Evolutionary conservation across 2,113 vertebrate species (phyloP), one percentile per base, ranked within the genome.

Genomic region (Hemibagrus wyckioides): DNA sequence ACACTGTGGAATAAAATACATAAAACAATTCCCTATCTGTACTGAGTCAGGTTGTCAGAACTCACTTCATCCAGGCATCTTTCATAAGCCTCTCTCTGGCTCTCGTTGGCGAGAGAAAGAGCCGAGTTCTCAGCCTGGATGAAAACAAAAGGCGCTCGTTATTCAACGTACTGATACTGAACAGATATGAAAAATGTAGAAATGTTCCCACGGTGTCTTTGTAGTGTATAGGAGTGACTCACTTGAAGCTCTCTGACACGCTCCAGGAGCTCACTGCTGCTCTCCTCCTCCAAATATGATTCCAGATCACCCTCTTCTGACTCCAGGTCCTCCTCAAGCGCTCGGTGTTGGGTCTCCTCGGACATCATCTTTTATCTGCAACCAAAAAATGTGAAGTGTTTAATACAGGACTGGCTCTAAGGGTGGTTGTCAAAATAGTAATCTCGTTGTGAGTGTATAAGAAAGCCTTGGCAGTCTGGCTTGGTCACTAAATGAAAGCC

Each of bases 61-160:
- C 95, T 94, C 88, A 97, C 98, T 96, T 99, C 98, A 0, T 99
- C 98, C 93, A 99, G 93, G 82, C 98, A 99, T 90, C 97, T 95
- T 85, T 99, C 98, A 0, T 99, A 98, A 0, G 97, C 97, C 80
- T 99, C 97, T 84, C 97, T 91, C 93, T 99, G 98, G 93, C 95
- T 99, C 94, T 99, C 98, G 0, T 98, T 99, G 75, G 97, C 97
- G 93, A 98, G 94, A 81, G 96, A 94, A 85, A 99, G 96, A 7
- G 97, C 96, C 0, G 96, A 96, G 86, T 99, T 99, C 90, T 99
- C 98, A 0, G 97, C 97, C 98, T 99, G 88, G 14, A 86, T 17
- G 56, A 81, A 89, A 88, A 81, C 54, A 88, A 85, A 77, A 21
- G 61, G 2, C 4, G 2, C 19, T 44, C 23, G 39, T 69, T 41